Base-by-base conservation (phyloP, 1,140 invertebrate species). In the Megathymus violae region DNA sequence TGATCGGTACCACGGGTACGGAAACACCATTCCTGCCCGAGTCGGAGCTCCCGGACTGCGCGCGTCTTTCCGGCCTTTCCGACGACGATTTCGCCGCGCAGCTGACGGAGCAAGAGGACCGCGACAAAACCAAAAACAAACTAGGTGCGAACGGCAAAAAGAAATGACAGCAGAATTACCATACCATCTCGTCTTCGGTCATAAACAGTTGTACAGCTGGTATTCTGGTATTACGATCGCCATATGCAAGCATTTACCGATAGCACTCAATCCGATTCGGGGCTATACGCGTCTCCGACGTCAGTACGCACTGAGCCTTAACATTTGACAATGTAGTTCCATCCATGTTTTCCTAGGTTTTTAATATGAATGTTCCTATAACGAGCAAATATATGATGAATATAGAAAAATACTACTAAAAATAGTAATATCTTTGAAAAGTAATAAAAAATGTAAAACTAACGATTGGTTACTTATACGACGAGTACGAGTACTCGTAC, bases 1-100 rank as follows among this genome's bases (percentile, higher is more conserved):
- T 94, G 36, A 99, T 99, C 76, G 98, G 98, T n/a, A 99, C 98
- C 0, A 99, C 98, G 0, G 97, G 97, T 15, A 98, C 97, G 0
- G 96, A 97, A 87, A 99, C 98, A 0, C 88, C 93, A 10, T 99
- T 99, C 90, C 90, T 99, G 58, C 91, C 95, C 0, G 98, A 99
- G 92, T 94, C 94, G 73, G 96, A 98, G 63, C 89, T 98, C 51
- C 97, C 97, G 1, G 93, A 88, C 46, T 93, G 89, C 64, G 81
- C 87, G 61, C 78, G 88, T 27, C 88, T 91, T 27, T 92, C 86
- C 36, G 92, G 89, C 70, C 93, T 81, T 74, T 93, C 67, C 92
- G 96, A 87, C 93, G 97, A 71, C 81, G 91, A 85, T 91, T 94
- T 78, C 14, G 71, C 86, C 41, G 74, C 75, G 44, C 82, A 88